A percentile compares a stretch with the other conserved stretches of the same genome.
Conservation (phyloP, 2,113 vertebrate genomes). For the Callocephalon fimbriatum region DNA sequence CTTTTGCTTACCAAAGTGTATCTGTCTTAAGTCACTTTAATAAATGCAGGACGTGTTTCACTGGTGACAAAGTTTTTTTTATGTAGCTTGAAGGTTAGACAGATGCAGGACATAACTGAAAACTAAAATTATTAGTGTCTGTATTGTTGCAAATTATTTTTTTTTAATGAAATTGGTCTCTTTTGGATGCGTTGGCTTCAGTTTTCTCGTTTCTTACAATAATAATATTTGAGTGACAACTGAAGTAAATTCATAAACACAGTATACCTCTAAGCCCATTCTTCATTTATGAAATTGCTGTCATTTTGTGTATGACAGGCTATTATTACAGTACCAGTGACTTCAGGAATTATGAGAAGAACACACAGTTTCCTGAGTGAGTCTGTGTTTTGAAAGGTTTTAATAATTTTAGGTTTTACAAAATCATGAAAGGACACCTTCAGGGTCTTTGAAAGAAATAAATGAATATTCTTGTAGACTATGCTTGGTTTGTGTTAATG, state of each 20-base stretch:
- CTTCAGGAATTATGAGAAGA: slow-evolving; percentile 60
- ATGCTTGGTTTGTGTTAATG: slow-evolving; percentile 55
- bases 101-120: neutral
- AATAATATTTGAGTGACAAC: slow-evolving; percentile 75
- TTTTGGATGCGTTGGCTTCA: slow-evolving; percentile 50
- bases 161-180: neutral
- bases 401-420: slow-evolving; percentile 74
- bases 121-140: neutral
- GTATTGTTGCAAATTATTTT: neutral
- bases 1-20: neutral
- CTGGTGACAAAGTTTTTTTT: neutral
- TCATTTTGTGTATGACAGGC: slow-evolving; percentile 70
- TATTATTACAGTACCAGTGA: slow-evolving; percentile 62
- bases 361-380: slow-evolving; percentile 45
- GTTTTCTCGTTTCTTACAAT: slow-evolving; percentile 59
- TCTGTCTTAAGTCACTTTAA: neutral
- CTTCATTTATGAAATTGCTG: slow-evolving; percentile 73
- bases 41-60: neutral
- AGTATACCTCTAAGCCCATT: slow-evolving; percentile 70
- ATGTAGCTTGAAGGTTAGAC: neutral
- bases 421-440: slow-evolving; percentile 68
- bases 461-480: slow-evolving; percentile 40
- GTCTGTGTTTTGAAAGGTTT: slow-evolving; percentile 69
- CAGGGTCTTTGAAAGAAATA: slow-evolving; percentile 66
- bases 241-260: slow-evolving; percentile 76